phyloP scores from a whole-genome alignment of 2,888 invertebrate species.

The Miltochrista miniata region DNA sequence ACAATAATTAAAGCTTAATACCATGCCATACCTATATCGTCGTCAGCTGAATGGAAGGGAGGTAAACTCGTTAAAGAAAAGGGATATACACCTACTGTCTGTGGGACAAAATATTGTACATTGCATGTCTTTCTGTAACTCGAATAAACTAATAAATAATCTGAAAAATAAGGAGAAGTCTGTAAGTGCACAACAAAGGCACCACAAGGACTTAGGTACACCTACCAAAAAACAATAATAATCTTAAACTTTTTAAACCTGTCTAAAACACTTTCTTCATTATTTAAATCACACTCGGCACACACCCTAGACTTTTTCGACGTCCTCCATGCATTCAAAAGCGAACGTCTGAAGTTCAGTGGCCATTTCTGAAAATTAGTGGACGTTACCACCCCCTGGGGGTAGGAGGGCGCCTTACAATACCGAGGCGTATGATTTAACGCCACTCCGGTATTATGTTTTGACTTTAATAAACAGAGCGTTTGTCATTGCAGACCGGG shows the following conservation, averaged over 20 bases:
- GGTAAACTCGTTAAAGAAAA: too few relatives aligned
- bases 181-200: too few relatives aligned
- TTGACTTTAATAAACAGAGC: conserved; percentile 86
- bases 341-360: conserved; percentile 65
- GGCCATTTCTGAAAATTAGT: conserved; percentile 80
- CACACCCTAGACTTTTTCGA: conserved; percentile 1
- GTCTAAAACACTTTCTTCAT: not conserved
- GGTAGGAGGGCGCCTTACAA: conserved; percentile 42
- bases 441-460: conserved; percentile 85
- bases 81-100: too few relatives aligned
- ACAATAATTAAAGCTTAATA: too few relatives aligned
- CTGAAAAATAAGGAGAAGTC: too few relatives aligned
- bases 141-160: too few relatives aligned
- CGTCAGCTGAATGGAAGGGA: too few relatives aligned
- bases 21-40: too few relatives aligned
- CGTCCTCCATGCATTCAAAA: conserved; percentile 53
- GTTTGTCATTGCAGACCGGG: conserved; percentile 68
- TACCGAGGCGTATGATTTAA: conserved; percentile 83
- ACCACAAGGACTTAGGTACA: too few relatives aligned
- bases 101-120: too few relatives aligned
- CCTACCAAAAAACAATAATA: too few relatives aligned
- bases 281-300: conserved; percentile 9
- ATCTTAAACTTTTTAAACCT: not conserved
- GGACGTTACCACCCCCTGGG: conserved; percentile 54
- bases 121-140: too few relatives aligned